Conservation (phyloP, 2,113 vertebrate genomes). For the Columbina picui region DNA sequence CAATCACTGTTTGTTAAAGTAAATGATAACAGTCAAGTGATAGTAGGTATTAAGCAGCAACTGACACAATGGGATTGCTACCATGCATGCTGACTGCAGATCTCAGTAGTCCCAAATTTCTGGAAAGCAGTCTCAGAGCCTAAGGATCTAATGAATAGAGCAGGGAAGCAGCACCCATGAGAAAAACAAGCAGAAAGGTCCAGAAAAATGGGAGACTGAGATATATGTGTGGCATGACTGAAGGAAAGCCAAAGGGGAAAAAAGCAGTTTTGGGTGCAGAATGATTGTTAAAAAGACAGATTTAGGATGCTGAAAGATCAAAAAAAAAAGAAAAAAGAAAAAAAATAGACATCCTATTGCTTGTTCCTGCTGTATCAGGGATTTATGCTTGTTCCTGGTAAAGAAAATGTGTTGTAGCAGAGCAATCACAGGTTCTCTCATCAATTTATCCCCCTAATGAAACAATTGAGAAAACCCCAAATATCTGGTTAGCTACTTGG, state of each 20-base stretch:
- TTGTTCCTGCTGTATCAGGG: not conserved
- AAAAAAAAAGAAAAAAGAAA: not conserved
- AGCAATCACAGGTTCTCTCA: not conserved
- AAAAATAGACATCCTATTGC: not conserved
- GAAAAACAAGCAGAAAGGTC: not conserved
- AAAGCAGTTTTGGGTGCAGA: not conserved
- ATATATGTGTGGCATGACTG: not conserved
- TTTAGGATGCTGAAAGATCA: not conserved
- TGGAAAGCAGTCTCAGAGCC: not conserved
- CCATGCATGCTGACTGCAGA: not conserved
- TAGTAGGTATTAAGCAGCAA: not conserved
- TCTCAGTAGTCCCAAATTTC: not conserved
- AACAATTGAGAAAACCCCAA: slow-evolving; percentile 45
- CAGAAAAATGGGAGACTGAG: not conserved
- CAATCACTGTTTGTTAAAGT: not conserved
- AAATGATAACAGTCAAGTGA: not conserved
- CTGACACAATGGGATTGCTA: not conserved
- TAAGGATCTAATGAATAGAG: not conserved
- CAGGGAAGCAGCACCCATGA: not conserved
- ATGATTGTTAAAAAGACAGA: slow-evolving; percentile 6
- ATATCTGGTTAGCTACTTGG: slow-evolving; percentile 44
- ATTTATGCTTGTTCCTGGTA: not conserved
- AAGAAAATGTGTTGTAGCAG: not conserved
- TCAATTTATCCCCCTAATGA: not conserved
- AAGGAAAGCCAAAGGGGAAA: not conserved